Conservation (phyloP, 2,797 vertebrate genomes). For the Chaetophractus vellerosus region DNA sequence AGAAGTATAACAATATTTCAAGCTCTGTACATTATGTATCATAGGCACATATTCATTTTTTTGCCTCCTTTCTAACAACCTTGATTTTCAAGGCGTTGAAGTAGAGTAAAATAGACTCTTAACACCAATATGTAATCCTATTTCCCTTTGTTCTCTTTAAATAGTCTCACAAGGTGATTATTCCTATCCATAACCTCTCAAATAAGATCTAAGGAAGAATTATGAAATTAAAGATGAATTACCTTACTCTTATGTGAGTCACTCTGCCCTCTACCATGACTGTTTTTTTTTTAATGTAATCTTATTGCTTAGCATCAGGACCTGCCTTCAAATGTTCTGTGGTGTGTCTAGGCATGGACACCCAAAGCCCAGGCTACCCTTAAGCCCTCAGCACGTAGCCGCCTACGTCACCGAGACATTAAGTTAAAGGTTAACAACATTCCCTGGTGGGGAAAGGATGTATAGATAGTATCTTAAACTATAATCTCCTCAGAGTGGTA, state of each 20-base stretch:
- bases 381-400: too few species aligned
- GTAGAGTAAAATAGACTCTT: neutral
- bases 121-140: neutral
- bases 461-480: too few species aligned
- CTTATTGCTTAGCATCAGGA: neutral
- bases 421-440: too few species aligned
- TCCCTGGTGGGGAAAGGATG: too few species aligned
- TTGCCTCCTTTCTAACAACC: neutral
- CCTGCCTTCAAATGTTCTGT: neutral
- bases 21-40: neutral
- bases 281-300: neutral
- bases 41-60: neutral
- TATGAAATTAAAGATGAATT: neutral
- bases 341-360: neutral
- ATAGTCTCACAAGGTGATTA: neutral
- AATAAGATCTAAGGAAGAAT: neutral
- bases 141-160: neutral
- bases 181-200: neutral
- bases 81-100: neutral
- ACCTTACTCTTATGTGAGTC: neutral
- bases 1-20: neutral
- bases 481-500: too few species aligned
- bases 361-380: too few species aligned
- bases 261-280: neutral
- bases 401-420: too few species aligned